Base-by-base conservation (phyloP, 2,113 vertebrate genomes). In the Callionymus lyra region DNA sequence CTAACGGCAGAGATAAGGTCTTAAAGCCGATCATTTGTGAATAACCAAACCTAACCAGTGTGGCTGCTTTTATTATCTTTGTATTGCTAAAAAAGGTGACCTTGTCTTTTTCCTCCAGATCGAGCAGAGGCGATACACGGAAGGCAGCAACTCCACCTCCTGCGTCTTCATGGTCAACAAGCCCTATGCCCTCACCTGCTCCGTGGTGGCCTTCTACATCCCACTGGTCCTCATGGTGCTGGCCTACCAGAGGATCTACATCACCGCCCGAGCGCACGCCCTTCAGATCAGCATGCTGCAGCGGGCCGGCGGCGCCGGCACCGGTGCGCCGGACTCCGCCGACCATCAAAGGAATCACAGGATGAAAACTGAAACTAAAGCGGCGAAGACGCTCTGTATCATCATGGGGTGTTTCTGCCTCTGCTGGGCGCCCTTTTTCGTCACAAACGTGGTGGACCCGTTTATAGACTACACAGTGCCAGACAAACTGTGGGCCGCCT, bases 321-420 rank as follows among this genome's bases (percentile, higher is more conserved):
- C 86, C 1, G 39, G 47, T 6, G 11, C 47, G 1, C 76, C 73
- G 0, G 87, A 90, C 59, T 81, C 80, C 0, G 84, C 90, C 0
- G 91, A 90, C 69, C 90, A 91, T 60, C 93, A 94, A 38, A 90
- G 86, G 67, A 90, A 87, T 10, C 91, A 97, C 49, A 91, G 94
- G 43, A 96, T 99, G 93, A 87, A 88, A 46, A 93, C 90, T 6
- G 95, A 99, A 67, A 98, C 94, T 45, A 99, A 97, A 70, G 95
- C 95, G 0, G 94, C 95, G 62, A 99, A 99, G 84, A 99, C 91
- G 12, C 81, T 99, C 54, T 95, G 94, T 72, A 90, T 99, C 77
- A 98, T 99, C 53, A 99, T 99, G 95, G 95, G 95, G 1, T 99
- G 95, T 66, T 99, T 99, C 84, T 99, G 95, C 82, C 87, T 99